These are phyloP conservation scores for Labeo rohita DNA, from an alignment of 2,113 vertebrate genomes.

Conservation along the genomic window DNA sequence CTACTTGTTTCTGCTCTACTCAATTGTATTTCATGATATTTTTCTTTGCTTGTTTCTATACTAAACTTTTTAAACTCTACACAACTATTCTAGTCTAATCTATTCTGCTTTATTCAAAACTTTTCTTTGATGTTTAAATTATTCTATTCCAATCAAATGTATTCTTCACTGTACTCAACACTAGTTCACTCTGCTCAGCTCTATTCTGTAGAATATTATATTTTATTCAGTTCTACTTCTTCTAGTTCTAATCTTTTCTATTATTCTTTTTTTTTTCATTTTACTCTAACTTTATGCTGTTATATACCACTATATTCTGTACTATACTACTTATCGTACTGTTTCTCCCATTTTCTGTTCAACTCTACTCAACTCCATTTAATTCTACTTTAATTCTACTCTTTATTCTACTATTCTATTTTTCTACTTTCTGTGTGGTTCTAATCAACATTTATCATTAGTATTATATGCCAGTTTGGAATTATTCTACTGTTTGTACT, in stretches of 20 bases:
- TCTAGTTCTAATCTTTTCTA: no score
- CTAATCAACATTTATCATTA: no score
- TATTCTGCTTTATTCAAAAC: background rate
- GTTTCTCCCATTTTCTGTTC: background rate
- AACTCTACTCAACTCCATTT: no score
- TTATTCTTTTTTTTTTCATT: background rate
- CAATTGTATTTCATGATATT: background rate
- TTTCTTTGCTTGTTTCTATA: background rate
- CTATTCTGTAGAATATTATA: no score
- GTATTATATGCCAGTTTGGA: no score
- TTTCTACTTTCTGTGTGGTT: no score
- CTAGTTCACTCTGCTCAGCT: no score
- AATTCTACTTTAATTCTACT: no score
- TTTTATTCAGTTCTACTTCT: no score
- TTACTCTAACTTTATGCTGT: background rate
- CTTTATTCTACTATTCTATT: no score
- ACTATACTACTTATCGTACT: background rate
- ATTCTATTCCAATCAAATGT: background rate
- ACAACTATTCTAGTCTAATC: background rate
- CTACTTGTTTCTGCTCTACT: background rate
- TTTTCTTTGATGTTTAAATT: background rate
- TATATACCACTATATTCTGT: background rate
- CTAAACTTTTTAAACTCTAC: background rate
- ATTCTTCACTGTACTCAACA: background rate
- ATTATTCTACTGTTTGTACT: no score